A percentile compares a stretch with the other conserved stretches of the same genome.
Conservation (phyloP, 2,888 invertebrate species). For the Drosophila neotestacea region DNA sequence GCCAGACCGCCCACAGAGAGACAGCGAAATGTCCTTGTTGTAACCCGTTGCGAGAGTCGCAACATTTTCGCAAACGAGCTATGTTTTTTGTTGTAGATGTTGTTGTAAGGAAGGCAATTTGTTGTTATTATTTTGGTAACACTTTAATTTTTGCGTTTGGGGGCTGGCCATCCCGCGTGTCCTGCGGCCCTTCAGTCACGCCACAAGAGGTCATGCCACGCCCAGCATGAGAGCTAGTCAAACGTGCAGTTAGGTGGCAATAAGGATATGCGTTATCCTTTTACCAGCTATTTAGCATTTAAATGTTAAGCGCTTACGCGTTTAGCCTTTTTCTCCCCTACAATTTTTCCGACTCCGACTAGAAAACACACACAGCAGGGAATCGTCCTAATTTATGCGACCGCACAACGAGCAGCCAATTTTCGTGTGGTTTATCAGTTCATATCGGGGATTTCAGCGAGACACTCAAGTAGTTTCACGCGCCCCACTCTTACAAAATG, state of each 20-base stretch:
- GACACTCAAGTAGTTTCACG: slow-evolving; percentile 47
- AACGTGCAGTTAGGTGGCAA: slow-evolving; percentile 61
- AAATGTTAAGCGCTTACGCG: slow-evolving; percentile 70
- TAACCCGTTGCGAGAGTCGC: slow-evolving; percentile 70
- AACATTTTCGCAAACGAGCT: slow-evolving; percentile 59
- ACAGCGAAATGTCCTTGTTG: slow-evolving; percentile 52
- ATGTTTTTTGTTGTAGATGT: slow-evolving; percentile 24
- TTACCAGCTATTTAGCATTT: slow-evolving; percentile 82
- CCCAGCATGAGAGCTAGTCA: slow-evolving; percentile 51
- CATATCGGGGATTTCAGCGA: slow-evolving; percentile 47
- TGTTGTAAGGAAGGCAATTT: slow-evolving; percentile 62
- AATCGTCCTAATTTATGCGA: slow-evolving; percentile 46
- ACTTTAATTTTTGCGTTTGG: slow-evolving; percentile 69
- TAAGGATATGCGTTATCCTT: slow-evolving; percentile 79
- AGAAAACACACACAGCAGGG: slow-evolving; percentile 29
- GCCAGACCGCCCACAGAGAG: slow-evolving; percentile 53
- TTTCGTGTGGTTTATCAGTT: slow-evolving; percentile 58
- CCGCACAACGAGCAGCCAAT: slow-evolving; percentile 65
- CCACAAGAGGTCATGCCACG: slow-evolving; percentile 29
- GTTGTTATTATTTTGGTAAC: slow-evolving; percentile 80
- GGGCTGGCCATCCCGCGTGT: slow-evolving; percentile 15
- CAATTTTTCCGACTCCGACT: slow-evolving; percentile 2
- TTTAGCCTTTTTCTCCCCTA: slow-evolving; percentile 38
- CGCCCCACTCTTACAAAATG: slow-evolving; percentile 27
- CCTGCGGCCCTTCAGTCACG: slow-evolving; percentile 30